These are phyloP conservation scores for Onychostoma macrolepis DNA, from an alignment of 2,113 vertebrate species.

Conservation along the genomic window DNA sequence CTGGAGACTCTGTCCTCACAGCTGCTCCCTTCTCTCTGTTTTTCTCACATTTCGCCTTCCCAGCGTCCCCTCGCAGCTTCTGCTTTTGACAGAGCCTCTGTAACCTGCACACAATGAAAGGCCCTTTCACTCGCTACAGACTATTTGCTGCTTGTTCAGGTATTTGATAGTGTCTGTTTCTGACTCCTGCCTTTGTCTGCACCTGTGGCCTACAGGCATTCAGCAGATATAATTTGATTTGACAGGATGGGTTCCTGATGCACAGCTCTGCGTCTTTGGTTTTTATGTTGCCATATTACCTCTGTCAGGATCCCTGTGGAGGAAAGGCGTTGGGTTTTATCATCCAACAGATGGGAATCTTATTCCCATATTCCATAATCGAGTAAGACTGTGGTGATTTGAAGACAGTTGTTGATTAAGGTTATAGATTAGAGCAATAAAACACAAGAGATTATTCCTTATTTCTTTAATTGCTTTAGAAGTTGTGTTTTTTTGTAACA, in stretches of 20 bases:
- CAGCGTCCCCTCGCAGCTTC: slow-evolving; percentile 1
- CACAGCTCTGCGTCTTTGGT: neutral
- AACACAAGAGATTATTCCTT: neutral
- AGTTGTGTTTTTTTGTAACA: neutral
- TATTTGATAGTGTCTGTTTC: slow-evolving; percentile 25
- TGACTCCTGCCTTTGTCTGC: slow-evolving; percentile 2
- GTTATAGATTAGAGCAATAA: neutral
- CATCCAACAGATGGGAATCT: slow-evolving; percentile 3
- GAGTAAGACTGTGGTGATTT: neutral
- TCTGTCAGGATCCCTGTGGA: neutral
- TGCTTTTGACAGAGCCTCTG: slow-evolving; percentile 15
- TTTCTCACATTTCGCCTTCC: neutral
- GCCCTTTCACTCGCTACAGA: slow-evolving; percentile 5
- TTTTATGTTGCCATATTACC: neutral
- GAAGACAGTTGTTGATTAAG: slow-evolving; percentile 10
- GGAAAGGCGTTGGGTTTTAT: neutral
- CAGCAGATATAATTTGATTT: slow-evolving; percentile 16
- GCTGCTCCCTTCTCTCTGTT: slow-evolving; percentile 4
- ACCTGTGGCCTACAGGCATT: slow-evolving; percentile 17
- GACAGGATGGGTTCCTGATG: slow-evolving; percentile 24
- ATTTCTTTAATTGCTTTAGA: neutral
- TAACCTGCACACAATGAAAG: slow-evolving; percentile 14
- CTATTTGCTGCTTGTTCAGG: slow-evolving; percentile 36
- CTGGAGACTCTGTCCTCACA: slow-evolving; percentile 24
- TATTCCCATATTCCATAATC: neutral